These are phyloP conservation scores for Ahaetulla prasina DNA, from an alignment of 2,113 vertebrate species.

Conservation along the genomic window DNA sequence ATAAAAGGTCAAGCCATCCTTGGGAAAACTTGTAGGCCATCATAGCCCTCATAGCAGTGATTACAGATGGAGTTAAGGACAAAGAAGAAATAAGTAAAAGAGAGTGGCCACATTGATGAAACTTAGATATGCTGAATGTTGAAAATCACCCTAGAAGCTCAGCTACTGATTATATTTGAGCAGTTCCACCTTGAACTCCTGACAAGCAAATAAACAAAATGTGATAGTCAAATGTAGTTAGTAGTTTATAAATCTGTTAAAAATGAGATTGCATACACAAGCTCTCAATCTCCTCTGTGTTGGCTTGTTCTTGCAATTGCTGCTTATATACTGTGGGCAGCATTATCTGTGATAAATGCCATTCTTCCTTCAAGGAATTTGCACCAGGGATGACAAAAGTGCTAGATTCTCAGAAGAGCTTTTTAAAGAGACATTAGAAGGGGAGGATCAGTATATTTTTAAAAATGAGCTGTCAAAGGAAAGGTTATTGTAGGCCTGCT, in stretches of 20 bases:
- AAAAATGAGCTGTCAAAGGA: slow-evolving; percentile 18
- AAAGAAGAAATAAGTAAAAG: neutral
- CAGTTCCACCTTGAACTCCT: neutral
- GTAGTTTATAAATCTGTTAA: neutral
- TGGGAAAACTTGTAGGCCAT: neutral
- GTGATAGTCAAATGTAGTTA: neutral
- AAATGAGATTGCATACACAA: neutral
- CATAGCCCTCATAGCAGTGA: neutral
- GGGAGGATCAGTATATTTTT: slow-evolving; percentile 20
- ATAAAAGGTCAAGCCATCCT: neutral
- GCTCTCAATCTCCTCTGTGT: neutral
- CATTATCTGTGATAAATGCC: neutral
- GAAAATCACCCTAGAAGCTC: neutral
- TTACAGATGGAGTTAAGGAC: neutral
- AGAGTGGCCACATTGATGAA: neutral
- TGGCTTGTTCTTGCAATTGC: neutral
- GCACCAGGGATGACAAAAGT: slow-evolving; percentile 3
- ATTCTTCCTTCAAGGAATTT: neutral
- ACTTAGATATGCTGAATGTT: neutral
- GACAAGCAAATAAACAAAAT: neutral
- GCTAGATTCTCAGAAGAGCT: neutral
- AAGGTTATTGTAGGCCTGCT: slow-evolving; percentile 9
- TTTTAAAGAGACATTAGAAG: slow-evolving; percentile 23
- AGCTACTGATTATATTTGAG: neutral
- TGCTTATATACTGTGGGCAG: neutral